Base-by-base conservation (phyloP, 2,888 invertebrate species). In the Acanthosoma haemorrhoidale region DNA sequence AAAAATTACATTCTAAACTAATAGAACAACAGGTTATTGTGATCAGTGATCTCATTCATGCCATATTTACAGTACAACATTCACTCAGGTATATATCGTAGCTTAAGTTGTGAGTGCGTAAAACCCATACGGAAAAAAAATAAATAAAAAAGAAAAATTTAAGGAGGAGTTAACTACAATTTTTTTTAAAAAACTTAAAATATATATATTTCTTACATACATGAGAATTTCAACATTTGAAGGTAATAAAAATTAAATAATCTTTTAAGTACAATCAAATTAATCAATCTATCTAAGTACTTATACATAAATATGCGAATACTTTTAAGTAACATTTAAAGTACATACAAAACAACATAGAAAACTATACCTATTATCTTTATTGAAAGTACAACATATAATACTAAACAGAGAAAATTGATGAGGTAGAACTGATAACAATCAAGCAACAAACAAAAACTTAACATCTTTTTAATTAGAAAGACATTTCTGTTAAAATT, bases 351-450 rank as follows among this genome's bases (percentile, higher is more conserved):
- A n/a, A 25, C 4, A 9, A 32, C 4, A 32, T 6, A 32, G 32
- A 51, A 51, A 51, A 25, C 29, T 25, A n/a, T 25, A 51, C 21
- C 51, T n/a, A 25, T 51, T n/a, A 25, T 21, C 25, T 25, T 51
- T 51, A 51, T 51, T 25, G n/a, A 25, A 51, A 51, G 29, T 51
- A 51, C 51, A 51, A 51, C 21, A n/a, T n/a, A 51, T 51, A 51
- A 51, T 51, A 51, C 51, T 51, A 51, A 51, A 51, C 21, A n/a
- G 25, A 51, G 51, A 51, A 51, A 25, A 13, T 25, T 51, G 21
- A 51, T 51, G 51, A 51, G 51, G 51, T 51, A 51, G 51, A 51
- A 51, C 51, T 25, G 29, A 51, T n/a, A 51, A 43, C 25, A 2
- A 43, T 21, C 3, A 21, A 43, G 11, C 4, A n/a, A 51, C 21